These are phyloP conservation scores for Rhagonycha fulva DNA, from an alignment of 2,888 invertebrate species.

Conservation along the genomic window DNA sequence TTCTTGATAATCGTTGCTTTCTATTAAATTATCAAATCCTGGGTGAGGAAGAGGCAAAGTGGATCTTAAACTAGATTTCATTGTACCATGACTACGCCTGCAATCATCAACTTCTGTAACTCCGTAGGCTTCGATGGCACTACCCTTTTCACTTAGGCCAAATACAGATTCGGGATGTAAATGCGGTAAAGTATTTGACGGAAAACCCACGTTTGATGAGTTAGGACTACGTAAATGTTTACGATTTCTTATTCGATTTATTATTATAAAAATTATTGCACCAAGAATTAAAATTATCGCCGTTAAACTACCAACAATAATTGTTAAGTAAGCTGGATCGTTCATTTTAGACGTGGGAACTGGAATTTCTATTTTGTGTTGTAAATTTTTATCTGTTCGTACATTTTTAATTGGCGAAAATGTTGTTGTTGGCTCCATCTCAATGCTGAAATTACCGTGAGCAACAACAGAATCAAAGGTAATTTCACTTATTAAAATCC, in stretches of 20 bases:
- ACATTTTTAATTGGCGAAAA: constrained; percentile 58
- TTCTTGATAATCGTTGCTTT: constrained; percentile 75
- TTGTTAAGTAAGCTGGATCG: constrained; percentile 75
- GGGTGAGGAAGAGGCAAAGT: constrained; percentile 61
- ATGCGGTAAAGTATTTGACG: constrained; percentile 51
- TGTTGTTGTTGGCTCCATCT: constrained; percentile 62
- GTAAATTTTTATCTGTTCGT: constrained; percentile 55
- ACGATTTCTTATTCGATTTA: constrained; percentile 71
- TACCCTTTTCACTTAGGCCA: constrained; percentile 53
- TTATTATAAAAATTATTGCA: constrained; percentile 72
- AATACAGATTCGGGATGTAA: constrained; percentile 60
- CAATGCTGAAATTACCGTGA: constrained; percentile 75
- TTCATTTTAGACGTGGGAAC: constrained; percentile 70
- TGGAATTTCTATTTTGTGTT: constrained; percentile 61
- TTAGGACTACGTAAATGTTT: constrained; percentile 76
- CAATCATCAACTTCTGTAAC: constrained; percentile 65
- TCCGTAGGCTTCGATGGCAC: constrained; percentile 61
- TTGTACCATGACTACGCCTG: constrained; percentile 59
- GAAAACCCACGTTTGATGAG: constrained; percentile 61
- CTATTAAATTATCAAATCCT: constrained; percentile 64
- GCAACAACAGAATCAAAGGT: constrained; percentile 81
- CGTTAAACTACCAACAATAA: constrained; percentile 76
- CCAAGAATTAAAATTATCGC: constrained; percentile 74
- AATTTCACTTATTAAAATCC: constrained; percentile 91
- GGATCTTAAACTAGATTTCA: constrained; percentile 56